Percentiles rank a stretch among this genome's conserved stretches.
Conservation (phyloP, 2,797 vertebrate genomes). For the Sternarchorhynchus goeldii region DNA sequence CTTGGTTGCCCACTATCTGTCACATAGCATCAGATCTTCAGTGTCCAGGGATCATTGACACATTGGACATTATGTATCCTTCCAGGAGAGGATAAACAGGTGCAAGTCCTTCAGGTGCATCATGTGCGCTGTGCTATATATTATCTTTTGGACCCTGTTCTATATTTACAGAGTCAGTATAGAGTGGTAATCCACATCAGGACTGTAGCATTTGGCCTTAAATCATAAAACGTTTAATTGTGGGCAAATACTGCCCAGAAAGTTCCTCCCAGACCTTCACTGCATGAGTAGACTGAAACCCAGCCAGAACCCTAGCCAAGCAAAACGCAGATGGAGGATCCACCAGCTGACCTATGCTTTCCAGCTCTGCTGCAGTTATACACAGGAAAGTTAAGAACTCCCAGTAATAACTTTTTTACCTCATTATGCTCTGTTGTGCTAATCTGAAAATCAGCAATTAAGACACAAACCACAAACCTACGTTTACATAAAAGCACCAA, state of each 20-base stretch:
- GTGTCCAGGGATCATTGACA: not conserved
- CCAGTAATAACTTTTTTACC: slow-evolving; percentile 1
- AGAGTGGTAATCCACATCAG: slow-evolving; percentile 3
- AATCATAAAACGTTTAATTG: not conserved
- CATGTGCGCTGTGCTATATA: too few species aligned
- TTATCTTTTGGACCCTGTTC: too few species aligned
- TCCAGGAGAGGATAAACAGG: not conserved
- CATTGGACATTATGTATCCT: not conserved
- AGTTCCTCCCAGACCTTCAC: not conserved
- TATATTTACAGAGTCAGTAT: too few species aligned
- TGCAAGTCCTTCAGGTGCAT: too few species aligned
- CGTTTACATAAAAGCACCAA: slow-evolving; percentile 19
- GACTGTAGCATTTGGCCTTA: not conserved
- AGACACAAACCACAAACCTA: slow-evolving; percentile 27
- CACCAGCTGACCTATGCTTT: slow-evolving; percentile 12
- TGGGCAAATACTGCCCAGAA: not conserved
- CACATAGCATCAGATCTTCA: not conserved
- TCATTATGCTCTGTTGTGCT: not conserved
- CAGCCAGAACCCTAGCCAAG: slow-evolving; percentile 15
- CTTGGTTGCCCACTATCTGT: not conserved
- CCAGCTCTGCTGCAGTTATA: slow-evolving; percentile 10
- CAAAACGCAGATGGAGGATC: slow-evolving; percentile 17
- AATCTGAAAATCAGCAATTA: slow-evolving; percentile 17
- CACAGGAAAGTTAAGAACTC: slow-evolving; percentile 12
- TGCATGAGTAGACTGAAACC: not conserved